These are phyloP conservation scores for Drosophila neocordata DNA, from an alignment of 1,140 invertebrate genomes.

Conservation along the genomic window DNA sequence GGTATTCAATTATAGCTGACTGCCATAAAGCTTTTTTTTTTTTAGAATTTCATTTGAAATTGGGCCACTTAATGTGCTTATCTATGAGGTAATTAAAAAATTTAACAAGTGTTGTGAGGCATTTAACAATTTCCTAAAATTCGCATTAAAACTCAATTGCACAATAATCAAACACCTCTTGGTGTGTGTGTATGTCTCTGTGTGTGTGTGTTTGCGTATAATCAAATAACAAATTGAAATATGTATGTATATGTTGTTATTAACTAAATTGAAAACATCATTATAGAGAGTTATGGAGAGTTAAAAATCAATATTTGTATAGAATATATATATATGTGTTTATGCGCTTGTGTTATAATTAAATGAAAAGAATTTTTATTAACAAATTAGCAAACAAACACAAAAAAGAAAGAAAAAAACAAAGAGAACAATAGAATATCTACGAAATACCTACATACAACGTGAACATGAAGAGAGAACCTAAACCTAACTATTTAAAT, in stretches of 20 bases:
- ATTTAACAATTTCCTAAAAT: background rate
- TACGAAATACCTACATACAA: conserved; percentile 33
- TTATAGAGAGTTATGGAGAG: conserved; percentile 13
- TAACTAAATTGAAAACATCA: conserved; percentile 34
- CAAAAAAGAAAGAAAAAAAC: too few relatives aligned
- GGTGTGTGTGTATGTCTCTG: background rate
- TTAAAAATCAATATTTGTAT: conserved; percentile 28
- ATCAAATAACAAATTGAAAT: background rate
- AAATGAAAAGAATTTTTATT: conserved; percentile 13
- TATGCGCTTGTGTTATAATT: conserved; percentile 14
- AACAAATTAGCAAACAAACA: conserved; percentile 42
- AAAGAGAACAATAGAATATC: conserved; percentile 41
- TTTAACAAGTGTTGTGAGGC: background rate
- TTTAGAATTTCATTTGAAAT: background rate
- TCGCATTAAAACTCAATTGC: background rate
- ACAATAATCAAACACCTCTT: background rate
- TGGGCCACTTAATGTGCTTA: background rate
- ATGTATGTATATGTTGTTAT: conserved; percentile 60
- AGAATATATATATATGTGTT: conserved; percentile 20
- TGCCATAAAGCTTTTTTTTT: background rate
- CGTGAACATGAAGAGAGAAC: conserved; percentile 1
- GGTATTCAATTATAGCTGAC: background rate
- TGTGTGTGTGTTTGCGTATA: background rate
- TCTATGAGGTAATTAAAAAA: background rate
- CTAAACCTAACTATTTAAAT: background rate